These are phyloP conservation scores for Agrenia bidenticulata DNA, from an alignment of 2,888 invertebrate species.

Conservation along the genomic window DNA sequence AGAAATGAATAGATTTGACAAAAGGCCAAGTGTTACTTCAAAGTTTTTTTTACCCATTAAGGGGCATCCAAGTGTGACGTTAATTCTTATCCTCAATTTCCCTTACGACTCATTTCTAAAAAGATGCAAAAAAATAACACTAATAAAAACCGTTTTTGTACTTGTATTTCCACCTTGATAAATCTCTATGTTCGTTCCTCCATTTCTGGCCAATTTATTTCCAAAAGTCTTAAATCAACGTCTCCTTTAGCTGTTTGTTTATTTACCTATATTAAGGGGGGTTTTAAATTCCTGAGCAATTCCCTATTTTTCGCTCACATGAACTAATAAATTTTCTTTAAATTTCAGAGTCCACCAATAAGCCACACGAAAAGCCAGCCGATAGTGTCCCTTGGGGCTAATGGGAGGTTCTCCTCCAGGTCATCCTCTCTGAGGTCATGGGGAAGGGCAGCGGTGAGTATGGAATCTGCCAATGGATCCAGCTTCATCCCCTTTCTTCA, in stretches of 20 bases:
- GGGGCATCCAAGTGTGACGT: too few relatives aligned
- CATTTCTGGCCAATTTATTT: too few relatives aligned
- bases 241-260: too few relatives aligned
- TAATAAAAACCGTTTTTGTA: too few relatives aligned
- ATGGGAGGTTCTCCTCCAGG: conserved; percentile 38
- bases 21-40: background rate
- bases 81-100: too few relatives aligned
- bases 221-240: too few relatives aligned
- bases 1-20: conserved; percentile 3
- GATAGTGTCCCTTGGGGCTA: conserved; percentile 29
- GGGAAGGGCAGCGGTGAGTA: conserved; percentile 41
- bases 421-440: conserved; percentile 51
- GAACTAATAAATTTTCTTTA: conserved; percentile 12
- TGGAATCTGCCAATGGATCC: conserved; percentile 36
- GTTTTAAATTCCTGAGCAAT: background rate
- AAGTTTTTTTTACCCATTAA: too few relatives aligned
- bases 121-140: too few relatives aligned
- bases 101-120: too few relatives aligned
- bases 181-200: too few relatives aligned
- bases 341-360: conserved; percentile 32
- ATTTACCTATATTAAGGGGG: too few relatives aligned
- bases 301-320: background rate
- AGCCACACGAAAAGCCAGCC: conserved; percentile 49
- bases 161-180: too few relatives aligned
- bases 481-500: conserved; percentile 50